phyloP scores from a whole-genome alignment of 2,797 vertebrate species.

The Heteromormyrus szaboi region DNA sequence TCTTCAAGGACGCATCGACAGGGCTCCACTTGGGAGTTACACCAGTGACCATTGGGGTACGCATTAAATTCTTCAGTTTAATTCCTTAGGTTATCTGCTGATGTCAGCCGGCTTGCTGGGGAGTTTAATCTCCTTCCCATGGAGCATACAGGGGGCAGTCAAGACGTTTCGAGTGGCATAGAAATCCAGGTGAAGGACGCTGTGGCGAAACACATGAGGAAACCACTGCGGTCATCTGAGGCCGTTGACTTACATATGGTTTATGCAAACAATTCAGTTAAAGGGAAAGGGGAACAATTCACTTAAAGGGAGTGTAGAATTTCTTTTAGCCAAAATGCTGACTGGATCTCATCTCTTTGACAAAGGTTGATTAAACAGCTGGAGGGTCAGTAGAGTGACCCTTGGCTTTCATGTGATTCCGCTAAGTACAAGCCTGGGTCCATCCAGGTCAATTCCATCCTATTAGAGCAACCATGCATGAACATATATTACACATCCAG shows the following conservation, averaged over 20 bases:
- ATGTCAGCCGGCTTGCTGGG: not conserved
- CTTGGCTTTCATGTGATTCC: not conserved
- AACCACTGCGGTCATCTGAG: not conserved
- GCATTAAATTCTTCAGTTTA: not conserved
- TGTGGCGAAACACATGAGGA: not conserved
- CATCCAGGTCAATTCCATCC: not conserved
- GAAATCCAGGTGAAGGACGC: not conserved
- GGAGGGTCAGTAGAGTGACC: not conserved
- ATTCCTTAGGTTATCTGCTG: not conserved
- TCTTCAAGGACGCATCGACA: not conserved
- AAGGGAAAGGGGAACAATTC: not conserved
- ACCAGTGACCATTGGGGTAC: not conserved
- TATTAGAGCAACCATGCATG: not conserved
- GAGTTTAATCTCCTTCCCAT: not conserved
- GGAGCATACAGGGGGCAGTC: not conserved
- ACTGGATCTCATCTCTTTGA: conserved; percentile 8
- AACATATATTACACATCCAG: not conserved
- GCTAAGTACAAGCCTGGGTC: not conserved
- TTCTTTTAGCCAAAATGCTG: conserved; percentile 1
- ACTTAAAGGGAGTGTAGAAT: not conserved
- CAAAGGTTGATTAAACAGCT: not conserved
- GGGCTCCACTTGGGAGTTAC: not conserved
- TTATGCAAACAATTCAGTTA: not conserved
- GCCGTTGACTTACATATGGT: not conserved
- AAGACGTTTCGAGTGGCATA: not conserved